These are phyloP conservation scores for Drosophila meridionalis DNA, from an alignment of 2,888 invertebrate genomes.

Conservation along the genomic window DNA sequence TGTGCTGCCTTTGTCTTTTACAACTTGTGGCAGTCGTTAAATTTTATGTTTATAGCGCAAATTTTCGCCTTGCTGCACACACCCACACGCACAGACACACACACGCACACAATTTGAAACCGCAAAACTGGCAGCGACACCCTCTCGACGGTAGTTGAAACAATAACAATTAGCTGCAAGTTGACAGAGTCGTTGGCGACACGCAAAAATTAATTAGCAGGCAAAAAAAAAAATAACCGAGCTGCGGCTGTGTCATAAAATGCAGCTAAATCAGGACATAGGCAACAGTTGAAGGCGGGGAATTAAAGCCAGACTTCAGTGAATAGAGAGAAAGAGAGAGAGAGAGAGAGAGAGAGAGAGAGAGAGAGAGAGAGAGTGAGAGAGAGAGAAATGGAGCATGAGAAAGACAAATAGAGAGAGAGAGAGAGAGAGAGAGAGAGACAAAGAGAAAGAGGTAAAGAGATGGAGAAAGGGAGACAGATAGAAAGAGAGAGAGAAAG, in stretches of 20 bases:
- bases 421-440: too few relatives aligned
- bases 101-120: constrained; percentile 35
- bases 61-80: constrained; percentile 78
- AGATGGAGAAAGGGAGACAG: too few relatives aligned
- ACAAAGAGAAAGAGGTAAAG: too few relatives aligned
- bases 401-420: too few relatives aligned
- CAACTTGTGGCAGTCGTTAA: constrained; percentile 82
- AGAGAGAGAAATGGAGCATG: too few relatives aligned
- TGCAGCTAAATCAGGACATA: constrained; percentile 51
- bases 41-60: constrained; percentile 82
- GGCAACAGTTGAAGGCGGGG: constrained; percentile 4
- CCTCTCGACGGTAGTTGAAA: constrained; percentile 61
- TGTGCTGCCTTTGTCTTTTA: constrained; percentile 76
- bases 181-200: constrained; percentile 67
- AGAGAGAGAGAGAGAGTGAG: constrained; percentile 35
- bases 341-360: constrained; percentile 37
- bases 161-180: constrained; percentile 78
- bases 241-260: constrained; percentile 30
- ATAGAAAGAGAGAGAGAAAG: too few relatives aligned
- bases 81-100: constrained; percentile 21
- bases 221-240: constrained; percentile 10
- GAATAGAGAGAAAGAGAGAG: constrained; percentile 22
- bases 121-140: constrained; percentile 35
- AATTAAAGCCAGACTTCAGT: constrained; percentile 41
- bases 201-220: constrained; percentile 77